A percentile compares a stretch with the other conserved stretches of the same genome.
Conservation (phyloP, 1,140 invertebrate species). For the Forficula auricularia region DNA sequence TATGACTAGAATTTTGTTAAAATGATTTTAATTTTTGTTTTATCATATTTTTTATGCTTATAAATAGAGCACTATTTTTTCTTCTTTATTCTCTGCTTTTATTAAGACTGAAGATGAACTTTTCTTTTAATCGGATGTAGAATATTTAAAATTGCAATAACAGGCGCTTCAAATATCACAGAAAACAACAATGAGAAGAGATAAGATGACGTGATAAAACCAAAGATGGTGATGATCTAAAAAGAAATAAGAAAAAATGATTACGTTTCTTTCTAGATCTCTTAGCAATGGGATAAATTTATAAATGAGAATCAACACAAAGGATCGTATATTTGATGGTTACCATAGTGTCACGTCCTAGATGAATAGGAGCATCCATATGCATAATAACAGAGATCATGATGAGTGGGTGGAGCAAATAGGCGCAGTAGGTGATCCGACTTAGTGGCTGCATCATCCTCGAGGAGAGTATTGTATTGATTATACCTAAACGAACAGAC, state of each 20-base stretch:
- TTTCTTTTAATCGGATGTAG: constrained; percentile 7
- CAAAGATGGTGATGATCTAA: constrained; percentile 7
- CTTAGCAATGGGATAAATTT: background rate
- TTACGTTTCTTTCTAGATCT: background rate
- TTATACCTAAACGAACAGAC: constrained; percentile 27
- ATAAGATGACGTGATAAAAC: constrained; percentile 7
- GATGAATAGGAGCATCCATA: constrained; percentile 20
- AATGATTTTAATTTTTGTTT: too few species aligned
- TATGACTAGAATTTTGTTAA: too few species aligned
- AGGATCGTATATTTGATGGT: background rate
- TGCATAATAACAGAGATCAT: constrained; percentile 17
- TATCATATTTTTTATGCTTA: too few species aligned
- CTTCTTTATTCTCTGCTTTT: too few species aligned
- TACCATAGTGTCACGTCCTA: constrained; percentile 20
- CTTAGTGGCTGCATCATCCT: constrained; percentile 33
- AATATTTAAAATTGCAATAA: constrained; percentile 7
- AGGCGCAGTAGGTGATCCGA: constrained; percentile 35
- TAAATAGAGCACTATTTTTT: too few species aligned
- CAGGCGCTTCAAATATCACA: constrained; percentile 8
- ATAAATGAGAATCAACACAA: too few species aligned
- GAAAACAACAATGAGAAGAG: constrained; percentile 8
- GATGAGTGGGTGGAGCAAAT: constrained; percentile 32
- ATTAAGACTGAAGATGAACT: too few species aligned
- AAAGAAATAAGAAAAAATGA: background rate
- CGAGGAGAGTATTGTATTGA: constrained; percentile 35